These are phyloP conservation scores for Atethmia centrago DNA, from an alignment of 2,888 invertebrate genomes.

Conservation along the genomic window DNA sequence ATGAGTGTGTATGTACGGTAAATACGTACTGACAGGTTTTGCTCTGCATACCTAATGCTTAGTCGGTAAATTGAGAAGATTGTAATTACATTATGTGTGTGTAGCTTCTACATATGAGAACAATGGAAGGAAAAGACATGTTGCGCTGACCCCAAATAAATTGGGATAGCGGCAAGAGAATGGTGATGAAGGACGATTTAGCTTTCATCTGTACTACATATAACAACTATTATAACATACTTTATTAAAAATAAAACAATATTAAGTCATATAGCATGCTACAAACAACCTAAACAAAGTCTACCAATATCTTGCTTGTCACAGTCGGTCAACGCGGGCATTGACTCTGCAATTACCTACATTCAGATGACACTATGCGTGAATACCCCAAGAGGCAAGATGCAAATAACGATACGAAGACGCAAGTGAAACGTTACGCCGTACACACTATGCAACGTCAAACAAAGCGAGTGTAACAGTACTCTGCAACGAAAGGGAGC, in stretches of 20 bases:
- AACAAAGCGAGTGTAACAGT: constrained; percentile 53
- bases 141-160: not conserved
- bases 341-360: not conserved
- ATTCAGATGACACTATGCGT: constrained; percentile 5
- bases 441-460: constrained; percentile 20
- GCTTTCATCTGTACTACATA: not conserved
- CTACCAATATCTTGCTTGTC: not conserved
- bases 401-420: constrained; percentile 31
- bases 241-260: not conserved
- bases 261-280: no score
- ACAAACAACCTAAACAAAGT: no score
- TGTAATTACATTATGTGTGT: not conserved
- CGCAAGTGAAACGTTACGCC: constrained; percentile 21
- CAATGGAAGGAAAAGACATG: not conserved
- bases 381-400: constrained; percentile 37
- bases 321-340: not conserved
- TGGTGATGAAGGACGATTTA: not conserved
- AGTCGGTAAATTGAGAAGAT: not conserved
- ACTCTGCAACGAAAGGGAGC: constrained; percentile 15
- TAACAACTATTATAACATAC: not conserved
- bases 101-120: not conserved
- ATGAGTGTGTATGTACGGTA: constrained; percentile 9
- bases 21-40: not conserved
- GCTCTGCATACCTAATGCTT: not conserved
- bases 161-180: not conserved